Evolutionary conservation across 2,888 invertebrate genomes (phyloP).

Genomic region (Marronus borbonicus): DNA sequence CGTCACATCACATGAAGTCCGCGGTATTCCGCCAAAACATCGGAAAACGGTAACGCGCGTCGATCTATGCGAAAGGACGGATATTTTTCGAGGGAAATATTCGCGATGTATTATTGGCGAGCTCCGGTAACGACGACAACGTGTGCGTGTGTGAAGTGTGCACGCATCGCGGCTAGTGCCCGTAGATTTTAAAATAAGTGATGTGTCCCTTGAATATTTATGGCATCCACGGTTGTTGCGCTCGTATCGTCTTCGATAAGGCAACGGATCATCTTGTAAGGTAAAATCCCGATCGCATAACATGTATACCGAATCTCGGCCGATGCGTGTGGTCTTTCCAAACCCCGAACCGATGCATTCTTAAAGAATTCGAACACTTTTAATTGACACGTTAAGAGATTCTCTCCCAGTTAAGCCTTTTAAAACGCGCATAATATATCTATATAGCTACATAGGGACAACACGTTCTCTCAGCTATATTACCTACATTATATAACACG

Average conservation of each 20-base stretch:
- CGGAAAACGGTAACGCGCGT: constrained; percentile 3
- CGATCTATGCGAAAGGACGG: not conserved
- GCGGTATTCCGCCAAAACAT: constrained; percentile 62
- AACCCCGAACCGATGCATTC: constrained; percentile 11
- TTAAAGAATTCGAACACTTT: constrained; percentile 62
- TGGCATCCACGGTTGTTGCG: constrained; percentile 52
- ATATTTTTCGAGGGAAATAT: constrained; percentile 16
- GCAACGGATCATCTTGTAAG: constrained; percentile 55
- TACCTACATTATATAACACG: constrained; percentile 52
- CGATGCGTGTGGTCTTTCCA: constrained; percentile 22
- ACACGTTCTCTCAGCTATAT: constrained; percentile 6
- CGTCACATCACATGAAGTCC: constrained; percentile 63
- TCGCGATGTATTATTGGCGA: constrained; percentile 18
- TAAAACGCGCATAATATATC: constrained; percentile 54
- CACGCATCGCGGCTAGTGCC: constrained; percentile 6
- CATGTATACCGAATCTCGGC: constrained; percentile 20
- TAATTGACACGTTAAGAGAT: constrained; percentile 67
- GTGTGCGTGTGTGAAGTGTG: constrained; percentile 32
- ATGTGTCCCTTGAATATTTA: constrained; percentile 57
- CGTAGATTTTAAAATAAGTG: constrained; percentile 51
- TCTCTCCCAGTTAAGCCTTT: constrained; percentile 58
- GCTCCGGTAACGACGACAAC: constrained; percentile 8
- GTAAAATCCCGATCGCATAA: constrained; percentile 53
- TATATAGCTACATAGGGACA: not conserved
- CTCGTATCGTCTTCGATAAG: constrained; percentile 54